A percentile compares a stretch with the other conserved stretches of the same genome.
Evolutionary conservation across 2,888 invertebrate species (phyloP).

Genomic region (Anaspis maculata): DNA sequence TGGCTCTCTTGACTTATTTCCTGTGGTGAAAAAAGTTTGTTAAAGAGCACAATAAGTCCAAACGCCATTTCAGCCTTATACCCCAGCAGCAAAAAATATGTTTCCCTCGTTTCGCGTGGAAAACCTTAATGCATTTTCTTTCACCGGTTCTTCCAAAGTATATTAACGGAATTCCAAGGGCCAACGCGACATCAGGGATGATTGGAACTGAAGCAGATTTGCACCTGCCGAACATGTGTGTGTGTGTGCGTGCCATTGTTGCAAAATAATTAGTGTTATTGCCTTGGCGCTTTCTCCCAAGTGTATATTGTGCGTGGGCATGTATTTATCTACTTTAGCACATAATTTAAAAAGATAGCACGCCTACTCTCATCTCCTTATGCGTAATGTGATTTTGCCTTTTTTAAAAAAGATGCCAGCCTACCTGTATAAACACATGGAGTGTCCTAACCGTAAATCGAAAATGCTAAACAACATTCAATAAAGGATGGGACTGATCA

Average conservation of each 20-base stretch:
- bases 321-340: slow-evolving; percentile 12
- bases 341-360: slow-evolving; percentile 10
- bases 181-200: too few relatives aligned
- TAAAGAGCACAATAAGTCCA: slow-evolving; percentile 19
- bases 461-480: too few relatives aligned
- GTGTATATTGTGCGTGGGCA: slow-evolving; percentile 12
- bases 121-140: slow-evolving; percentile 8
- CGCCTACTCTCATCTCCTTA: slow-evolving; percentile 10
- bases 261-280: too few relatives aligned
- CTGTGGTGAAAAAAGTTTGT: slow-evolving; percentile 14
- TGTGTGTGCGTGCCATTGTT: too few relatives aligned
- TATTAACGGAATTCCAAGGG: too few relatives aligned
- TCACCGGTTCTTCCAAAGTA: slow-evolving; percentile 2
- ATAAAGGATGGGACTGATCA: too few relatives aligned
- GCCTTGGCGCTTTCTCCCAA: too few relatives aligned
- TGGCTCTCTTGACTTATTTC: slow-evolving; percentile 10
- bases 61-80: slow-evolving; percentile 17
- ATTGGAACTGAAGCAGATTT: too few relatives aligned
- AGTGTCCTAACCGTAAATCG: too few relatives aligned
- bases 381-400: slow-evolving; percentile 10
- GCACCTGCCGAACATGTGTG: too few relatives aligned
- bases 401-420: slow-evolving; percentile 6
- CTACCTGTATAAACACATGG: slow-evolving; percentile 7
- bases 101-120: neutral
- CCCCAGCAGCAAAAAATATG: slow-evolving; percentile 16